Evolutionary conservation across 1,140 invertebrate genomes (phyloP).

Genomic region (Akabosia matsudoensis): DNA sequence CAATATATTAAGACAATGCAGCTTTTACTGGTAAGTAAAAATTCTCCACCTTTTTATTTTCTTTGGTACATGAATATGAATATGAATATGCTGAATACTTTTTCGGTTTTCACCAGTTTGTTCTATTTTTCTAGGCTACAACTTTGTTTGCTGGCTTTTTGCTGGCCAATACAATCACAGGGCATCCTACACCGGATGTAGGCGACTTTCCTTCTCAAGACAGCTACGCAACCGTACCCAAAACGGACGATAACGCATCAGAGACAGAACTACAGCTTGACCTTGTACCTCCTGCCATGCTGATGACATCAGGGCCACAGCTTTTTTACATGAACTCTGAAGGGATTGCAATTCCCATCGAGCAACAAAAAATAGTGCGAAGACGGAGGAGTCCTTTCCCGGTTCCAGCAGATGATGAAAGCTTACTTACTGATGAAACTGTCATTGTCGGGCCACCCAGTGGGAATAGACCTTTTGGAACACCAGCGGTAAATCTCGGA

Average conservation of each 20-base stretch:
- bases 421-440: constrained; percentile 1
- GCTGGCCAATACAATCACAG: not conserved
- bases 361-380: not conserved
- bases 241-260: not conserved
- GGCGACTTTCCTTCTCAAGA: not conserved
- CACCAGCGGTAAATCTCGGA: not conserved
- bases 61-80: not conserved
- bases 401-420: not conserved
- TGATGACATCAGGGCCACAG: not conserved
- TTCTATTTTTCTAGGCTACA: too few relatives aligned
- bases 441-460: not conserved
- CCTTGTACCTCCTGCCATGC: not conserved
- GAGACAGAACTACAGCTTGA: not conserved
- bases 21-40: not conserved
- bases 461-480: not conserved
- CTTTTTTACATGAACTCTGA: constrained; percentile 1
- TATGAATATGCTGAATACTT: not conserved
- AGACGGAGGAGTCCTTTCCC: not conserved
- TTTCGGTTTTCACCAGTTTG: not conserved
- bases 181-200: not conserved
- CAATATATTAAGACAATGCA: not conserved
- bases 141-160: not conserved
- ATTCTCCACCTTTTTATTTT: not conserved
- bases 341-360: not conserved
- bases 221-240: not conserved